These are phyloP conservation scores for Alosa alosa DNA, from an alignment of 2,113 vertebrate species.

Conservation along the genomic window DNA sequence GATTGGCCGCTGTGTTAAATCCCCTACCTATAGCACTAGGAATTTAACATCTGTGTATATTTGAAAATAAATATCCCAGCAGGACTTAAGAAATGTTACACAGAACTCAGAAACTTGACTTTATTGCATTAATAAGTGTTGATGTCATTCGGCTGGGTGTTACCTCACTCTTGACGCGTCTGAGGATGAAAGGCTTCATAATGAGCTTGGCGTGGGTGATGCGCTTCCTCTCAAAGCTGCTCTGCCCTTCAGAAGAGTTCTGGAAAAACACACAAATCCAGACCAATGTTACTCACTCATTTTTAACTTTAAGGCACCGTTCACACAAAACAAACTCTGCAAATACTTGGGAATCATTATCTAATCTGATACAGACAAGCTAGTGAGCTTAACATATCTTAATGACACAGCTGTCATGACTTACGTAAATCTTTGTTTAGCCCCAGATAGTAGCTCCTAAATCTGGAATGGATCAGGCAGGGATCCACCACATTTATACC, in stretches of 20 bases:
- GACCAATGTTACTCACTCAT: neutral
- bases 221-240: slow-evolving; percentile 52
- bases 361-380: too few relatives aligned
- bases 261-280: neutral
- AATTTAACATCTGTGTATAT: too few relatives aligned
- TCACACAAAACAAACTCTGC: neutral
- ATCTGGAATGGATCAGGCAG: too few relatives aligned
- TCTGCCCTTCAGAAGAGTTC: slow-evolving; percentile 56
- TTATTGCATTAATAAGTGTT: neutral
- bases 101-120: neutral
- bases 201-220: slow-evolving; percentile 56
- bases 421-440: too few relatives aligned
- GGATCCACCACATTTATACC: too few relatives aligned
- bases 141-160: neutral
- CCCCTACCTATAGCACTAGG: too few relatives aligned
- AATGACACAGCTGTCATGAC: too few relatives aligned
- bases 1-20: too few relatives aligned
- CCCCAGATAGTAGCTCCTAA: too few relatives aligned
- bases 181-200: slow-evolving; percentile 56
- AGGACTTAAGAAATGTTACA: neutral
- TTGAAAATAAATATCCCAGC: neutral
- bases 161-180: slow-evolving; percentile 54
- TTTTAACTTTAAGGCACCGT: neutral
- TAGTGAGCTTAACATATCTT: too few relatives aligned
- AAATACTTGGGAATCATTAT: neutral